Evolutionary conservation across 2,113 vertebrate species (phyloP).

Genomic region (Mobula hypostoma): DNA sequence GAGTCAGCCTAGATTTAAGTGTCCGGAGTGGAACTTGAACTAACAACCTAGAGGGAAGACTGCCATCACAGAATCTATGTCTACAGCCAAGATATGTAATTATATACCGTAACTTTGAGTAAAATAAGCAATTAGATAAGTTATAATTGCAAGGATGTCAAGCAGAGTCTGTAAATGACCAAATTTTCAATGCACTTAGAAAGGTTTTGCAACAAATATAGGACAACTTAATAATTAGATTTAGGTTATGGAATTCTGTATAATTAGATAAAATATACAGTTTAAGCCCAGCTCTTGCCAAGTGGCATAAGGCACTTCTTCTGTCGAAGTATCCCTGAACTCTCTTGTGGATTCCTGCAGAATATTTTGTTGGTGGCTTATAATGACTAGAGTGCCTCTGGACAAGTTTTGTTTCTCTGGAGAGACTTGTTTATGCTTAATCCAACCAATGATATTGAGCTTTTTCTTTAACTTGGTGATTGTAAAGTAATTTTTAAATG

Average conservation of each 20-base stretch:
- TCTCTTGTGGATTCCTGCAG: neutral
- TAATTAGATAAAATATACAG: neutral
- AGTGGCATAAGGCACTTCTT: neutral
- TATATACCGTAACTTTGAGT: neutral
- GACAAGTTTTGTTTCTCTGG: neutral
- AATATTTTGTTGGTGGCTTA: neutral
- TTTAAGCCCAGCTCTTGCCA: neutral
- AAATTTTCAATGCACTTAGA: neutral
- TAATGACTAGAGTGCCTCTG: neutral
- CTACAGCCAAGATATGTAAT: neutral
- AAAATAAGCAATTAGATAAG: neutral
- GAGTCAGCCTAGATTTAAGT: neutral
- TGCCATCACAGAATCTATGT: neutral
- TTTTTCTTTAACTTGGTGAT: neutral
- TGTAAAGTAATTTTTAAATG: neutral
- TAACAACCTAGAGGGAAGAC: neutral
- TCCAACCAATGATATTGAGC: constrained; percentile 6
- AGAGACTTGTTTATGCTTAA: constrained; percentile 20
- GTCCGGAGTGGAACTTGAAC: neutral
- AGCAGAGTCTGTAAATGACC: neutral
- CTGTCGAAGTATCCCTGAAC: neutral
- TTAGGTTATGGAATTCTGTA: neutral
- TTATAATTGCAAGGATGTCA: neutral
- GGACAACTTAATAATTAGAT: neutral
- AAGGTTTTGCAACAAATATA: neutral